phyloP scores from a whole-genome alignment of 2,797 vertebrate species.

The Betta splendens region DNA sequence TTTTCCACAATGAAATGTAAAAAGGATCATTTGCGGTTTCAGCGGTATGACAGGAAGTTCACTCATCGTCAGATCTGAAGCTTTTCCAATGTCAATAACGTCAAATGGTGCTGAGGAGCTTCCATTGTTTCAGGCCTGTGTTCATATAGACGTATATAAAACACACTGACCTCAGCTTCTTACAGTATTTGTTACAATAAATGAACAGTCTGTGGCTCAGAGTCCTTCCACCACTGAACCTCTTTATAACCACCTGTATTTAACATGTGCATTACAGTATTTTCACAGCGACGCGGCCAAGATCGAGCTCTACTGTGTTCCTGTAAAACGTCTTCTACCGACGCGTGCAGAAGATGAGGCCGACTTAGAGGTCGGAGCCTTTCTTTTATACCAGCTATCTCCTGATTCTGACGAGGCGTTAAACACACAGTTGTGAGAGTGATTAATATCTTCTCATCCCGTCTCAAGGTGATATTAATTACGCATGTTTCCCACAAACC shows the following conservation, averaged over 20 bases:
- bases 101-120: background rate
- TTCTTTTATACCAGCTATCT: background rate
- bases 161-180: background rate
- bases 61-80: background rate
- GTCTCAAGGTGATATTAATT: background rate
- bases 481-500: background rate
- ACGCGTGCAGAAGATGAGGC: background rate
- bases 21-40: background rate
- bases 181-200: background rate
- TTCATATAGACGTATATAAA: background rate
- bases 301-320: background rate
- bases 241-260: background rate
- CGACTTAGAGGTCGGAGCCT: background rate
- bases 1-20: no score
- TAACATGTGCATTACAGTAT: constrained; percentile 8
- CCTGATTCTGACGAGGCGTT: background rate
- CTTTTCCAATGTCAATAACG: background rate
- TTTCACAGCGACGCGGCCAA: constrained; percentile 3
- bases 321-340: no score
- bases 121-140: background rate
- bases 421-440: background rate
- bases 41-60: background rate
- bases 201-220: background rate
- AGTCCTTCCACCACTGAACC: background rate
- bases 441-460: background rate